A percentile compares a stretch with the other conserved stretches of the same genome.
Evolutionary conservation across 2,888 invertebrate species (phyloP).

Genomic region (Elmis aenea): DNA sequence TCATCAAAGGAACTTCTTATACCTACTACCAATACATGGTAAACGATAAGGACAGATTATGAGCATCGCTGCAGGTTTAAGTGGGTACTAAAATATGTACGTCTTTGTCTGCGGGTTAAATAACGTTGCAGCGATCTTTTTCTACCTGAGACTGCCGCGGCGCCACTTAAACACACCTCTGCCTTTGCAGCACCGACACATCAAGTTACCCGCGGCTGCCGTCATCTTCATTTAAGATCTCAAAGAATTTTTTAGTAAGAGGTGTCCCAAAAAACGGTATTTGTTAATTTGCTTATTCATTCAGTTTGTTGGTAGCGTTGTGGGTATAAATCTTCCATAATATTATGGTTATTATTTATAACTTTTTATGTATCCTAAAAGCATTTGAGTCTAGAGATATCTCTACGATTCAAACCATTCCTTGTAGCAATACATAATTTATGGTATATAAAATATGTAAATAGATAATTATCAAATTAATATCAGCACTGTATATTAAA

Average conservation of each 20-base stretch:
- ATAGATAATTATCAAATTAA: too few relatives aligned
- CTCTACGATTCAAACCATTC: too few relatives aligned
- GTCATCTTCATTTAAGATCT: conserved; percentile 20
- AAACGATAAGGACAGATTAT: conserved; percentile 12
- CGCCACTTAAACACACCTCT: conserved; percentile 47
- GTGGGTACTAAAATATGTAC: conserved; percentile 12
- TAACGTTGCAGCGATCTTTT: conserved; percentile 23
- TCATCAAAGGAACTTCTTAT: too few relatives aligned
- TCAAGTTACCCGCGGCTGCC: conserved; percentile 27
- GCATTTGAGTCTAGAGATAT: too few relatives aligned
- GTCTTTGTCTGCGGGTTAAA: conserved; percentile 9
- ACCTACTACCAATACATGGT: conserved; percentile 7
- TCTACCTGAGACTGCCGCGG: conserved; percentile 39
- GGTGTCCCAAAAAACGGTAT: neutral
- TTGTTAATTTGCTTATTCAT: too few relatives aligned
- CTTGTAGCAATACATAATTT: too few relatives aligned
- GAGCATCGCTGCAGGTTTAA: conserved; percentile 9
- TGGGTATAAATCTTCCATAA: too few relatives aligned
- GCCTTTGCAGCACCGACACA: conserved; percentile 37
- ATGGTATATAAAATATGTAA: too few relatives aligned
- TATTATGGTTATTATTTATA: too few relatives aligned
- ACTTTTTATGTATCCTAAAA: too few relatives aligned
- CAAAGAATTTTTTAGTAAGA: neutral
- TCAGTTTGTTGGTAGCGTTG: too few relatives aligned
- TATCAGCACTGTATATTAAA: too few relatives aligned